These are phyloP conservation scores for Myodes glareolus DNA, from an alignment of 2,113 vertebrate species.

Conservation along the genomic window DNA sequence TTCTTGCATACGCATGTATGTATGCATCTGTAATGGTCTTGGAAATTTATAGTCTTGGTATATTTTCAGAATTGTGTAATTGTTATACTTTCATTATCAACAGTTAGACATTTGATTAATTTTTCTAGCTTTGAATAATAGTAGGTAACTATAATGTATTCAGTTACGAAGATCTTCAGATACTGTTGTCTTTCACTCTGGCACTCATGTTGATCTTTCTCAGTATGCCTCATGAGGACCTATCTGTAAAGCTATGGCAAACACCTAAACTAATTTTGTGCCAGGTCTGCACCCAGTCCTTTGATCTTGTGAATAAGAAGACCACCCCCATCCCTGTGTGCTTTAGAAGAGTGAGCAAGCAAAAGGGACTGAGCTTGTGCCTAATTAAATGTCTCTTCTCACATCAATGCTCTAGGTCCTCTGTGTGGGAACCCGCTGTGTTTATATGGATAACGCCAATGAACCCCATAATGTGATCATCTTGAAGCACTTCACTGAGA, in stretches of 20 bases:
- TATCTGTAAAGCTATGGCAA: background rate
- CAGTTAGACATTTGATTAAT: constrained; percentile 3
- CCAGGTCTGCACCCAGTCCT: background rate
- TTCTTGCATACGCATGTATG: background rate
- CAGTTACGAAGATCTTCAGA: constrained; percentile 6
- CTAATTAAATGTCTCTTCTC: background rate
- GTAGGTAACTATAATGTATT: background rate
- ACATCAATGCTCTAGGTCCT: constrained; percentile 88
- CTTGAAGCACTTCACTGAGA: constrained; percentile 98
- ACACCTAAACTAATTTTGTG: background rate
- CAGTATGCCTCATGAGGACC: background rate
- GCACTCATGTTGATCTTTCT: constrained; percentile 4
- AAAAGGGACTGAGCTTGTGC: background rate
- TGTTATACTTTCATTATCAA: constrained; percentile 21
- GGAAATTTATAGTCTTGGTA: background rate
- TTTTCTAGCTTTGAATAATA: constrained; percentile 38
- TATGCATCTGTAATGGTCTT: background rate
- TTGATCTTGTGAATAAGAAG: background rate
- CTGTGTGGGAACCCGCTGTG: constrained; percentile 95
- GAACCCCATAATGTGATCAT: constrained; percentile 96
- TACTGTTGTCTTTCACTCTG: background rate
- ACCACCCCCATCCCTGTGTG: background rate
- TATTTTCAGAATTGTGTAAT: constrained; percentile 29
- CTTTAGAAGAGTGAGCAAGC: background rate
- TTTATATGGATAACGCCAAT: constrained; percentile 97